A percentile compares a stretch with the other conserved stretches of the same genome.
phyloP scores from a whole-genome alignment of 2,113 vertebrate species.

The Syrrhaptes paradoxus region DNA sequence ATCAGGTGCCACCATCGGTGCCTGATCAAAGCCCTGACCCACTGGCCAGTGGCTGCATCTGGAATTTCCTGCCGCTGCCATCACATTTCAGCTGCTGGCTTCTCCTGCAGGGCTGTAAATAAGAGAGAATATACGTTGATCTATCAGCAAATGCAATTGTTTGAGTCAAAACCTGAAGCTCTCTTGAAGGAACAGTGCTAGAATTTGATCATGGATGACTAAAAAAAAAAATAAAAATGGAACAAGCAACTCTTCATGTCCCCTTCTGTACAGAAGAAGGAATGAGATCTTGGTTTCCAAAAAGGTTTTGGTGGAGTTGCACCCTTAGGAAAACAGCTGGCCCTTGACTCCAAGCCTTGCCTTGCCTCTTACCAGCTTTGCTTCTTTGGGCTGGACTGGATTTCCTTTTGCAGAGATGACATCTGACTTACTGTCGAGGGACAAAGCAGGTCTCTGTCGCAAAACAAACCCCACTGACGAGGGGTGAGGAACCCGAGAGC shows the following conservation, averaged over 20 bases:
- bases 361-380: not conserved
- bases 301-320: not conserved
- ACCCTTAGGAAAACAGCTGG: not conserved
- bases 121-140: not conserved
- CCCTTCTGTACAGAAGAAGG: not conserved
- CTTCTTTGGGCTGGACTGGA: too few species aligned
- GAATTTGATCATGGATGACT: not conserved
- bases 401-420: not conserved
- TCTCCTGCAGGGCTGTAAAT: not conserved
- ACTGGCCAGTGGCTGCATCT: not conserved
- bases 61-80: not conserved
- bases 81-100: not conserved
- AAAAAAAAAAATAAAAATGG: not conserved
- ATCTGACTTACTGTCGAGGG: not conserved
- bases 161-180: not conserved
- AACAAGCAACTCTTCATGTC: not conserved
- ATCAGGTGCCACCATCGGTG: not conserved
- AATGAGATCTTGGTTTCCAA: not conserved
- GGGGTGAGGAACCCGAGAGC: not conserved
- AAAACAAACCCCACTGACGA: not conserved
- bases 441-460: not conserved
- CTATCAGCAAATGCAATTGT: not conserved
- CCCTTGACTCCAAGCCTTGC: not conserved
- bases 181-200: not conserved
- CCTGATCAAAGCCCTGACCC: not conserved